Percentiles rank a stretch among this genome's conserved stretches.
Evolutionary conservation across 2,797 vertebrate species (phyloP).

Genomic region (Odontamblyopus rebecca): DNA sequence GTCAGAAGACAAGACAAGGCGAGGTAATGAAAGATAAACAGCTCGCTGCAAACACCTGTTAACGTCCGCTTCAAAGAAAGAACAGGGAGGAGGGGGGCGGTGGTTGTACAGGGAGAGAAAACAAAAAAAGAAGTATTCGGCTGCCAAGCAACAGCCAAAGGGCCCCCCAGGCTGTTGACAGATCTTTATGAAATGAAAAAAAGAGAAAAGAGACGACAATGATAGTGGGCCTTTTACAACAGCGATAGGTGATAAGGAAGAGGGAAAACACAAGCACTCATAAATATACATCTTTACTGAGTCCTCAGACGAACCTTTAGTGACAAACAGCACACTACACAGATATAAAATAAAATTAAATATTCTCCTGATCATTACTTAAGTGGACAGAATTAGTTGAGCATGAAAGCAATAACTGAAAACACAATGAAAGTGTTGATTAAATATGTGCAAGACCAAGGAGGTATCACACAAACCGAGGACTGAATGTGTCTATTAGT

Average conservation of each 20-base stretch:
- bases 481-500: slow-evolving; percentile 65
- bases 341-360: slow-evolving; percentile 34
- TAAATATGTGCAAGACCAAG: slow-evolving; percentile 49
- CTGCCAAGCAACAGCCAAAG: slow-evolving; percentile 83
- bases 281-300: slow-evolving; percentile 76
- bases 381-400: slow-evolving; percentile 37
- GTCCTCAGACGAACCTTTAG: slow-evolving; percentile 76
- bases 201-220: slow-evolving; percentile 79
- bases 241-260: slow-evolving; percentile 80
- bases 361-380: slow-evolving; percentile 32
- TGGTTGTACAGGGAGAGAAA: slow-evolving; percentile 61
- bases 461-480: slow-evolving; percentile 49
- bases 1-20: slow-evolving; percentile 81
- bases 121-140: slow-evolving; percentile 80
- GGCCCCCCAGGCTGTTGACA: slow-evolving; percentile 84
- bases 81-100: slow-evolving; percentile 62
- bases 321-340: slow-evolving; percentile 61
- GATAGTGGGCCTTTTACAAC: slow-evolving; percentile 81
- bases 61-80: slow-evolving; percentile 84
- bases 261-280: slow-evolving; percentile 76
- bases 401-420: slow-evolving; percentile 40
- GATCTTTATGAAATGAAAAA: slow-evolving; percentile 84
- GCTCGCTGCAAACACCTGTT: slow-evolving; percentile 85
- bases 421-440: slow-evolving; percentile 61
- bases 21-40: slow-evolving; percentile 81